A percentile compares a stretch with the other conserved stretches of the same genome.
These are phyloP conservation scores for Tinea semifulvella DNA, from an alignment of 2,888 invertebrate genomes.

Conservation along the genomic window DNA sequence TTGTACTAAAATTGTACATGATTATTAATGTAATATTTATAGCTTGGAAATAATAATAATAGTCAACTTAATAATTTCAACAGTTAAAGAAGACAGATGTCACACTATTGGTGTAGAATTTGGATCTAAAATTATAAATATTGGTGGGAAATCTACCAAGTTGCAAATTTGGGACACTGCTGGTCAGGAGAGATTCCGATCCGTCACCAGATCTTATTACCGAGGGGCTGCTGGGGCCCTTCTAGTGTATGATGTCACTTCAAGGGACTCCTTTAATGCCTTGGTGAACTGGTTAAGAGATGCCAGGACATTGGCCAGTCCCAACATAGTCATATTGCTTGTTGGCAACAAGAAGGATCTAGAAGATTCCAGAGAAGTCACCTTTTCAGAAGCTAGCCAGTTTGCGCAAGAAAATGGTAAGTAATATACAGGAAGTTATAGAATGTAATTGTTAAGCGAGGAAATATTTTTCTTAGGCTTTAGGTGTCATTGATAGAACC, in stretches of 20 bases:
- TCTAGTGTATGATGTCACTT: constrained; percentile 89
- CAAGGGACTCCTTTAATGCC: constrained; percentile 92
- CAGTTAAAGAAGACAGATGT: constrained; percentile 84
- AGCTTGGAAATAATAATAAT: too few relatives aligned
- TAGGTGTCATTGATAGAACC: too few relatives aligned
- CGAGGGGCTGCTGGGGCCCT: constrained; percentile 92
- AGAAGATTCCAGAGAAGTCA: constrained; percentile 82
- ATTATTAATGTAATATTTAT: too few relatives aligned
- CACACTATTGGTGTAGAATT: constrained; percentile 90
- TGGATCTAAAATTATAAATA: constrained; percentile 85
- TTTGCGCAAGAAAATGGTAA: constrained; percentile 88
- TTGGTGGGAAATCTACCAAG: constrained; percentile 84
- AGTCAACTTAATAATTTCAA: too few relatives aligned
- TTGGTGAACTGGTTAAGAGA: constrained; percentile 87
- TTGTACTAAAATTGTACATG: too few relatives aligned
- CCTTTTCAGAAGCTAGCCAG: constrained; percentile 82
- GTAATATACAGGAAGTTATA: too few relatives aligned
- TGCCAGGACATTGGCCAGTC: constrained; percentile 81
- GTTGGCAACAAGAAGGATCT: constrained; percentile 87
- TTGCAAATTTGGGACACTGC: constrained; percentile 91
- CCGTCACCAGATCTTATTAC: constrained; percentile 87
- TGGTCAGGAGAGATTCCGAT: constrained; percentile 96
- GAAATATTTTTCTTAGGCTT: neutral
- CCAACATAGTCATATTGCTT: constrained; percentile 81
- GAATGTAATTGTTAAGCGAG: too few relatives aligned